Base-by-base conservation (phyloP, 2,113 vertebrate genomes). In the Marmota flaviventris region DNA sequence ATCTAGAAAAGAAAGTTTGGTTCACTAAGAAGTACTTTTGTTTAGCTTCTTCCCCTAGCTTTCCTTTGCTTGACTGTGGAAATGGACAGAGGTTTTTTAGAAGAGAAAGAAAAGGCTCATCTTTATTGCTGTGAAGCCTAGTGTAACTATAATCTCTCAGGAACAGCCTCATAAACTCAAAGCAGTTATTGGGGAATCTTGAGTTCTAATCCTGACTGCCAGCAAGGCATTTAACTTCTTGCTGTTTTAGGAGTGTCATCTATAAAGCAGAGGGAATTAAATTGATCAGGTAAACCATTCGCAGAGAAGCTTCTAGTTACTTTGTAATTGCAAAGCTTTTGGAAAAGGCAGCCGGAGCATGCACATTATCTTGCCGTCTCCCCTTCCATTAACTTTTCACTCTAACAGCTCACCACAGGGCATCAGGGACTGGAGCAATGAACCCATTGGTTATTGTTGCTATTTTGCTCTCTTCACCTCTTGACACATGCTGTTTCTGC, bases 311-410 rank as follows among this genome's bases (percentile, higher is more conserved):
- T 93, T 85, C 39, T 58, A 83, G 84, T 51, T 89, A 77, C 48
- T 94, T 70, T 78, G 73, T 83, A 88, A 89, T 63, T 92, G 51
- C 69, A 89, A 82, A 89, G 51, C 45, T 89, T 77, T 78, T 75
- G 67, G 48, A 42, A 96, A 91, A 93, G 48, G 75, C 85, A 95
- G 67, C 32, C 27, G 8, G 42, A 72, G 56, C 39, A 22, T n/a
- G 37, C 8, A 7, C 24, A 67, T 93, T 86, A 93, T 84, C 48
- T 87, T 93, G 73, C 65, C 76, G 78, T 94, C 78, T 94, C 83
- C 65, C 65, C 34, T 69, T 96, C 86, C 92, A 95, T 96, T 94
- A 95, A 90, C 37, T 95, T 93, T 82, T 86, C 70, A 85, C 70
- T 96, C 76, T 73, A 79, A 85, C 63, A 95, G 67, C 76, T 94